Base-by-base conservation (phyloP, 2,113 vertebrate genomes). In the Girardinichthys multiradiatus region DNA sequence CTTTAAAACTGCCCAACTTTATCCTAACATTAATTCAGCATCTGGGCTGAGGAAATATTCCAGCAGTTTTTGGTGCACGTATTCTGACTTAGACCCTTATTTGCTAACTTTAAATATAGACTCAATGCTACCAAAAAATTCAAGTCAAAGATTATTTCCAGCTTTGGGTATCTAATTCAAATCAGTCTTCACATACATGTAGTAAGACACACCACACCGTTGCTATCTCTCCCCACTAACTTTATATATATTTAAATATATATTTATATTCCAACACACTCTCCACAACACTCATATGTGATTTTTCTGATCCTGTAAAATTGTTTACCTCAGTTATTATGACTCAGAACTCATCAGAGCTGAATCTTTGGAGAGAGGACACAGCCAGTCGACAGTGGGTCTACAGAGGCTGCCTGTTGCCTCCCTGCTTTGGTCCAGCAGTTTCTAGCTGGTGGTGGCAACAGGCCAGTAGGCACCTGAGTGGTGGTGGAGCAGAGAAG, bases 381-480 rank as follows among this genome's bases (percentile, higher is more conserved):
- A 45, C 42, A 51, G 29, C 61, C 62, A 33, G 76, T 57, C 65
- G 79, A 54, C 74, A 73, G 81, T 72, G 80, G 61, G 82, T 80
- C 82, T 67, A 12, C 54, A 74, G 84, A 10, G 78, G 79, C 82
- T 54, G 74, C 69, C 31, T 72, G 71, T 77, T 90, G 89, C 88
- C 92, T 91, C 83, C 88, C 80, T 51, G 76, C 76, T 83, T 73
- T 80, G 90, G 87, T 90, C 86, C 85, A 80, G 80, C 75, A 82
- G 87, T 79, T 87, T 78, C 78, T 85, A 72, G 90, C 77, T 77
- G 88, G 68, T 80, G 82, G 85, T 91, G 90, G 90, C 86, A 37
- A 15, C 70, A 35, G 79, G 91, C 91, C 93, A 93, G 88, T 72
- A 72, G 87, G 86, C 79, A 83, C 80, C 83, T 86, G 86, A 87